phyloP scores from a whole-genome alignment of 2,797 vertebrate species.

The Schizopygopsis pylzovi region DNA sequence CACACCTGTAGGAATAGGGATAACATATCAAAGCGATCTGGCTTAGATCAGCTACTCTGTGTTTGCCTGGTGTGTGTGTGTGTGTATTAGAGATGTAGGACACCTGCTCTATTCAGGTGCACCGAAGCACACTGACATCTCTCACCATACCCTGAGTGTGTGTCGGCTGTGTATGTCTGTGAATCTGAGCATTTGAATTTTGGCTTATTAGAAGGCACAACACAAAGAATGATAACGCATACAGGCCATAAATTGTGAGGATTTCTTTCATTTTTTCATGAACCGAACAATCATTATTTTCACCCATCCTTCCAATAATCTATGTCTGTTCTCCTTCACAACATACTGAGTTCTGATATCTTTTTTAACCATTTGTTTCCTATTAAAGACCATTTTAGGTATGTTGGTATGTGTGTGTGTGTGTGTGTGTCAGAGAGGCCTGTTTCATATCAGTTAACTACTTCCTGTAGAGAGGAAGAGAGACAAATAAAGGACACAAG shows the following conservation, averaged over 20 bases:
- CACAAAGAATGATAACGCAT: constrained; percentile 3
- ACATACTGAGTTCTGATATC: constrained; percentile 3
- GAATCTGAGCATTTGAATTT: neutral
- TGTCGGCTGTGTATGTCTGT: constrained; percentile 6
- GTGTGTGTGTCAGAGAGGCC: constrained; percentile 24
- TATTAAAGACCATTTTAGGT: constrained; percentile 36
- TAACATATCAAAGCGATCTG: constrained; percentile 56
- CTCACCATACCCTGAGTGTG: constrained; percentile 52
- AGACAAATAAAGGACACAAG: constrained; percentile 21
- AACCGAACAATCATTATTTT: neutral
- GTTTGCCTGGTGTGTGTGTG: constrained; percentile 33
- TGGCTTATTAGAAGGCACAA: neutral
- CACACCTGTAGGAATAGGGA: constrained; percentile 56
- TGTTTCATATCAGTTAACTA: constrained; percentile 57
- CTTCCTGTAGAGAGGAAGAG: constrained; percentile 47
- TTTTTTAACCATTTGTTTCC: constrained; percentile 47
- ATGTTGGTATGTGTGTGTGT: neutral
- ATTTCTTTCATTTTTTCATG: constrained; percentile 56
- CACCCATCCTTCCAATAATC: neutral
- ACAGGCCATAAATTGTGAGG: neutral
- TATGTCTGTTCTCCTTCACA: neutral
- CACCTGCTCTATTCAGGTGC: constrained; percentile 67
- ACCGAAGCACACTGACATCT: constrained; percentile 59
- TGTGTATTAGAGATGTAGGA: constrained; percentile 40
- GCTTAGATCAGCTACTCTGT: constrained; percentile 29